phyloP scores from a whole-genome alignment of 2,113 vertebrate genomes.

The Ochotona curzoniae region DNA sequence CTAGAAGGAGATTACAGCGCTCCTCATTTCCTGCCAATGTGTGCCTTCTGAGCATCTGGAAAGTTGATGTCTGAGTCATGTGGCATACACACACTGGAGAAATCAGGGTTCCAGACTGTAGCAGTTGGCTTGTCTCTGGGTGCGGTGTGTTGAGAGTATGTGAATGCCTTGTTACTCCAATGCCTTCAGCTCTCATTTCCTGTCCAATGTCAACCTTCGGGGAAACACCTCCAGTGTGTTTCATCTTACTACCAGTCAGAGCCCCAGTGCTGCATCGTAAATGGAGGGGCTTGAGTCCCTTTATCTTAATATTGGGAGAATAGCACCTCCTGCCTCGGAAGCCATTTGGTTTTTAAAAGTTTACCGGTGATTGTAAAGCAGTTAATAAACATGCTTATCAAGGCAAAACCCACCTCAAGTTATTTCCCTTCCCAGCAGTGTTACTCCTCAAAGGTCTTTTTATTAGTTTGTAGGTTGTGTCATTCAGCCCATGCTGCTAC shows the following conservation, averaged over 20 bases:
- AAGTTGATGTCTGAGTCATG: constrained; percentile 56
- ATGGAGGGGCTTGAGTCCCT: constrained; percentile 39
- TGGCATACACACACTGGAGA: neutral
- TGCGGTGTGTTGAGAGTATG: constrained; percentile 37
- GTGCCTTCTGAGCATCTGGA: constrained; percentile 48
- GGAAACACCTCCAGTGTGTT: constrained; percentile 23
- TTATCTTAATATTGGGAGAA: constrained; percentile 63
- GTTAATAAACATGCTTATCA: constrained; percentile 50
- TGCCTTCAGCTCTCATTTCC: constrained; percentile 35
- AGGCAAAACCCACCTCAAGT: constrained; percentile 38
- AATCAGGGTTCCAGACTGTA: constrained; percentile 4
- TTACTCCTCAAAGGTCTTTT: neutral
- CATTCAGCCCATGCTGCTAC: neutral
- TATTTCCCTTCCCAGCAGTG: neutral
- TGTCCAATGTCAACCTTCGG: constrained; percentile 37
- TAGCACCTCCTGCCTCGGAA: neutral
- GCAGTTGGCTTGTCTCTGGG: constrained; percentile 38
- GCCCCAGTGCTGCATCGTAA: constrained; percentile 3
- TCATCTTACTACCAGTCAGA: constrained; percentile 34
- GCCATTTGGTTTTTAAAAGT: constrained; percentile 47
- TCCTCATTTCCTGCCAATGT: constrained; percentile 58
- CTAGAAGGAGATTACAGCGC: neutral
- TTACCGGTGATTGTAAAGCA: constrained; percentile 50
- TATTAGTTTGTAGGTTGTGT: neutral
- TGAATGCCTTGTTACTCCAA: constrained; percentile 30